A percentile compares a stretch with the other conserved stretches of the same genome.
phyloP scores from a whole-genome alignment of 2,113 vertebrate genomes.

The Eudyptes chrysolophus region DNA sequence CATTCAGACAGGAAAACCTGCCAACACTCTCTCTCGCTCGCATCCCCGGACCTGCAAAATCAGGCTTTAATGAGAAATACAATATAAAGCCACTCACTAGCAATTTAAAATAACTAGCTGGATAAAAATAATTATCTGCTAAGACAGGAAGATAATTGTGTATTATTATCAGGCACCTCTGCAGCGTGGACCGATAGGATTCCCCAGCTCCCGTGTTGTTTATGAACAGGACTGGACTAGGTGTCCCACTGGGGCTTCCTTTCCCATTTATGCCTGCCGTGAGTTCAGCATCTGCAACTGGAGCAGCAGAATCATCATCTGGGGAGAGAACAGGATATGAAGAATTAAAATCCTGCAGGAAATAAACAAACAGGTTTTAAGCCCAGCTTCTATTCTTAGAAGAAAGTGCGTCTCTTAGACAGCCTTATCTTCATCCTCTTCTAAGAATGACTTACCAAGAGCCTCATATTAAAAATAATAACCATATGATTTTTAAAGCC shows the following conservation, averaged over 20 bases:
- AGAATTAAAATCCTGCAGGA: not conserved
- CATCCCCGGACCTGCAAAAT: not conserved
- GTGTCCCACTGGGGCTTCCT: conserved; percentile 45
- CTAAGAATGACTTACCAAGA: not conserved
- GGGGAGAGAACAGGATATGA: not conserved
- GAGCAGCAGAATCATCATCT: conserved; percentile 73
- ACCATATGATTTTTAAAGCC: not conserved
- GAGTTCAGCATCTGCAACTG: conserved; percentile 64
- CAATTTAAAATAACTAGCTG: not conserved
- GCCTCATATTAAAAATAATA: not conserved
- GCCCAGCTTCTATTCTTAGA: not conserved
- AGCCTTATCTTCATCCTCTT: not conserved
- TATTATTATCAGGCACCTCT: conserved; percentile 75
- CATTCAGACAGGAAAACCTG: not conserved
- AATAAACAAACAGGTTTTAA: not conserved
- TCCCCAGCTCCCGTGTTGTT: conserved; percentile 51
- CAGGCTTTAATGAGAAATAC: rapidly evolving
- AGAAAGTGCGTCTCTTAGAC: not conserved
- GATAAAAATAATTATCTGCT: not conserved
- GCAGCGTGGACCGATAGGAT: conserved; percentile 80
- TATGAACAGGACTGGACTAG: conserved; percentile 59
- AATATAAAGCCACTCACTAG: rapidly evolving
- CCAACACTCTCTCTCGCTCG: rapidly evolving
- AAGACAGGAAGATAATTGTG: not conserved
- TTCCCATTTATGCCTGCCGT: conserved; percentile 66